Base-by-base conservation (phyloP, 2,113 vertebrate genomes). In the Zootoca vivipara region DNA sequence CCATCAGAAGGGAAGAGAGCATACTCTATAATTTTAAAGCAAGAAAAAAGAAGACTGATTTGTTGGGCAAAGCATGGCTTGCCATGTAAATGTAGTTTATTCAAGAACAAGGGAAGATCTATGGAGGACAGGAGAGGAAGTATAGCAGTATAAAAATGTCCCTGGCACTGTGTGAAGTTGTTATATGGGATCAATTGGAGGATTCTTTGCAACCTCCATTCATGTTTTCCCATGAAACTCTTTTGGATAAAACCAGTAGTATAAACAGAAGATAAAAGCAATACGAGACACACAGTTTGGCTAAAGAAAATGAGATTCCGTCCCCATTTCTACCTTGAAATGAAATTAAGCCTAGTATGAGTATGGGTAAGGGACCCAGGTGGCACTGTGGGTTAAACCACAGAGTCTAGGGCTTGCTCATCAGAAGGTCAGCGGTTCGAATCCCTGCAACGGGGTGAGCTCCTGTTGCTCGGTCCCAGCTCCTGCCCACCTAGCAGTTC, bases 241-340 rank as follows among this genome's bases (percentile, higher is more conserved):
- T 92, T 93, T 70, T 83, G 72, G 90, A 92, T 92, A 94, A 92
- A 94, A 42, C 7, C 65, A 89, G 80, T 89, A 90, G 82, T 70
- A 90, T 86, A 79, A 16, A 91, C 85, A 81, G 80, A 90, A 95
- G 89, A 92, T 96, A 94, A 96, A 96, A 89, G 58, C 91, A 94
- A 96, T 95, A 95, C 92, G 90, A 95, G 90, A 85, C 90, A 73
- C 33, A 93, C 93, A 94, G 87, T 94, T 96, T 96, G 94, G 85
- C 92, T 95, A 93, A 92, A 93, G 91, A 95, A 96, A 95, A 94
- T 91, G 87, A 85, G 42, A 70, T 92, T 93, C 94, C 92, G 83
- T 83, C 73, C 85, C 87, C 93, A 16, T 78, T 96, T 83, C 84
- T 90, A 22, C 75, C 87, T 93, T 75, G 69, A 93, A 96, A 95